Conservation (phyloP, 2,888 invertebrate genomes). For the Strigamia crassipes region DNA sequence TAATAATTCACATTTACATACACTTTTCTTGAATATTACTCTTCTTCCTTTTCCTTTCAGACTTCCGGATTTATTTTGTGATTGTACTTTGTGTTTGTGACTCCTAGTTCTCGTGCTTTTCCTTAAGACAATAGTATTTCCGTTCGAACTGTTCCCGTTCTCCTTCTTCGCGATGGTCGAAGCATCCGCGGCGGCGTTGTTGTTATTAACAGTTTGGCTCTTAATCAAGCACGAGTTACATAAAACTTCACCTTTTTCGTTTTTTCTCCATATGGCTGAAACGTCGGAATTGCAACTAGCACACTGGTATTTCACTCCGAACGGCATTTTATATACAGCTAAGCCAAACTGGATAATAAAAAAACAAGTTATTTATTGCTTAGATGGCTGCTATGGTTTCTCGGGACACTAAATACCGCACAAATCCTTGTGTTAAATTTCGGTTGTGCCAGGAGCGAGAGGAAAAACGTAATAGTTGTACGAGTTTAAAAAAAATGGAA, state of each 20-base stretch:
- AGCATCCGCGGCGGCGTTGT: slow-evolving; percentile 8
- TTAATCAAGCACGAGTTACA: slow-evolving; percentile 72
- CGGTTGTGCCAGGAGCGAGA: no score
- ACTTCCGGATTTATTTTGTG: slow-evolving; percentile 51
- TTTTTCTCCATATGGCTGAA: slow-evolving; percentile 75
- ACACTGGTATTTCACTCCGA: slow-evolving; percentile 68
- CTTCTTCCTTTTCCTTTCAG: slow-evolving; percentile 75
- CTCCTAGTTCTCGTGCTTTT: slow-evolving; percentile 52
- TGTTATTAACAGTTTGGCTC: neutral
- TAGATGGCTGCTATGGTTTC: no score
- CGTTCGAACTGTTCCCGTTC: slow-evolving; percentile 48
- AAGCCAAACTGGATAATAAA: neutral
- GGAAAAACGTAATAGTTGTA: no score
- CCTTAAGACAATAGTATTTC: slow-evolving; percentile 49
- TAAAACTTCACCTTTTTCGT: slow-evolving; percentile 71
- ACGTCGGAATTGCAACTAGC: slow-evolving; percentile 72
- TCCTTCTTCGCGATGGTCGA: slow-evolving; percentile 26
- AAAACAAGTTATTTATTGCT: no score
- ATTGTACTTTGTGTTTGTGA: slow-evolving; percentile 51
- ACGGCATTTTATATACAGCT: slow-evolving; percentile 57
- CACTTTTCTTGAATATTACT: slow-evolving; percentile 74
- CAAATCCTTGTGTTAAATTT: no score
- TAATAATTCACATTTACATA: slow-evolving; percentile 54
- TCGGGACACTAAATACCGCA: no score
- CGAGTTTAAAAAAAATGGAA: no score